phyloP scores from a whole-genome alignment of 2,888 invertebrate genomes.

The Plusia festucae region DNA sequence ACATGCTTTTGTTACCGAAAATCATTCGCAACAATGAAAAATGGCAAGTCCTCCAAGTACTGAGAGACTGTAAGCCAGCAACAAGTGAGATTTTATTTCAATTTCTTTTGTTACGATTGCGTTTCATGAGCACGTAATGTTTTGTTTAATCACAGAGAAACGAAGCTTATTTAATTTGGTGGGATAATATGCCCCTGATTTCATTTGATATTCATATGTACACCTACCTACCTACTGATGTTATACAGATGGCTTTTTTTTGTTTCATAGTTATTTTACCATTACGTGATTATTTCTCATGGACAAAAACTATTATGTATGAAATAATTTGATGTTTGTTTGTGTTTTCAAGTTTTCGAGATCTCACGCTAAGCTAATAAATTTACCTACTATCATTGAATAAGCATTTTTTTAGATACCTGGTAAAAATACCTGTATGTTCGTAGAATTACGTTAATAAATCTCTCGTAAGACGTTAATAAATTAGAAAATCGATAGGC shows the following conservation, averaged over 20 bases:
- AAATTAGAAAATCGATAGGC: not conserved
- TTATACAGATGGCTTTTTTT: not conserved
- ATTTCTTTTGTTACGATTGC: constrained; percentile 34
- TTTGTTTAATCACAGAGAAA: constrained; percentile 43
- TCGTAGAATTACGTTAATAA: not conserved
- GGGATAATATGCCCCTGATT: constrained; percentile 7
- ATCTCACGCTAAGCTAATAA: no score
- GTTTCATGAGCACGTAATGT: constrained; percentile 26
- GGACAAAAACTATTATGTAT: no score
- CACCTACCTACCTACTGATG: no score
- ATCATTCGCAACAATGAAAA: constrained; percentile 9
- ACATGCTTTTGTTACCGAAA: not conserved
- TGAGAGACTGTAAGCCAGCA: constrained; percentile 47
- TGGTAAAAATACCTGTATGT: no score
- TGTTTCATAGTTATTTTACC: not conserved
- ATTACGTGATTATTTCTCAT: no score
- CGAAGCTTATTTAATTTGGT: not conserved
- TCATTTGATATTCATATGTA: not conserved
- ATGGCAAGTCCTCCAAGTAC: constrained; percentile 2
- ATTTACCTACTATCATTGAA: no score
- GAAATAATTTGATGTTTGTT: no score
- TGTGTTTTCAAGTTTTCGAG: no score
- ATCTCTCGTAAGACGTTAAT: not conserved
- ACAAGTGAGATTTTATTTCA: constrained; percentile 34
- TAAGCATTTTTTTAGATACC: not conserved